Conservation (phyloP, 2,113 vertebrate genomes). For the Gnathonemus echidnorhynchus region DNA sequence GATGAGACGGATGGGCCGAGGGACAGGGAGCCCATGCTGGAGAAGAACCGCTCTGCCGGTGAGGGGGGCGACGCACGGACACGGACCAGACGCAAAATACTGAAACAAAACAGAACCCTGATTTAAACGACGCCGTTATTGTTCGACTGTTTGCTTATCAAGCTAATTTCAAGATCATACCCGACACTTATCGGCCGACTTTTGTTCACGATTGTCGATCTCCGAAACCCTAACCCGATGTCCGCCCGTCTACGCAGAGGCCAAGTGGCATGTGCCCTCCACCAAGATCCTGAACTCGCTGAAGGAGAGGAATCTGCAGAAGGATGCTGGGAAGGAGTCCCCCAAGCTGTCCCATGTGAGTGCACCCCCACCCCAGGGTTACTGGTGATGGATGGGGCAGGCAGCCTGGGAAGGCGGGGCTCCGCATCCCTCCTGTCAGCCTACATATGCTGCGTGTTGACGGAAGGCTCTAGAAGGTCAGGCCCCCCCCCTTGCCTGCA, state of each 20-base stretch:
- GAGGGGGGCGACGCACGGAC: not conserved
- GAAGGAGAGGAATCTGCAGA: slow-evolving; percentile 74
- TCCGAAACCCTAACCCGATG: not conserved
- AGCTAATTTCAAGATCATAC: not conserved
- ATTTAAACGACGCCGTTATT: not conserved
- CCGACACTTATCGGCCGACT: too few relatives aligned
- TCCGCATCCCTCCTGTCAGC: slow-evolving; percentile 28
- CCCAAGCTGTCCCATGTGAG: slow-evolving; percentile 87
- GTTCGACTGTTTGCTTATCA: not conserved
- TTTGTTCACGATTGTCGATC: not conserved
- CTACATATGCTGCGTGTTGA: slow-evolving; percentile 25
- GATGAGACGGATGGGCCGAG: slow-evolving; percentile 70
- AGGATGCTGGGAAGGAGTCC: slow-evolving; percentile 78
- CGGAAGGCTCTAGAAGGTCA: slow-evolving; percentile 38
- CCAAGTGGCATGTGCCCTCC: slow-evolving; percentile 83
- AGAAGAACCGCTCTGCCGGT: slow-evolving; percentile 77
- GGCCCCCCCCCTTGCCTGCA: slow-evolving; percentile 39
- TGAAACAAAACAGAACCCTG: not conserved
- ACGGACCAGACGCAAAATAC: not conserved
- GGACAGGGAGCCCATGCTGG: slow-evolving; percentile 75
- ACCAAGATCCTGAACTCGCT: slow-evolving; percentile 84
- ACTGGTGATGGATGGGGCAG: not conserved
- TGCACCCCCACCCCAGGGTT: slow-evolving; percentile 2
- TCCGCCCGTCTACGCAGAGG: slow-evolving; percentile 61
- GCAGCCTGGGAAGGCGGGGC: not conserved